A percentile compares a stretch with the other conserved stretches of the same genome.
phyloP scores from a whole-genome alignment of 1,140 invertebrate species.

The Bombus huntii region DNA sequence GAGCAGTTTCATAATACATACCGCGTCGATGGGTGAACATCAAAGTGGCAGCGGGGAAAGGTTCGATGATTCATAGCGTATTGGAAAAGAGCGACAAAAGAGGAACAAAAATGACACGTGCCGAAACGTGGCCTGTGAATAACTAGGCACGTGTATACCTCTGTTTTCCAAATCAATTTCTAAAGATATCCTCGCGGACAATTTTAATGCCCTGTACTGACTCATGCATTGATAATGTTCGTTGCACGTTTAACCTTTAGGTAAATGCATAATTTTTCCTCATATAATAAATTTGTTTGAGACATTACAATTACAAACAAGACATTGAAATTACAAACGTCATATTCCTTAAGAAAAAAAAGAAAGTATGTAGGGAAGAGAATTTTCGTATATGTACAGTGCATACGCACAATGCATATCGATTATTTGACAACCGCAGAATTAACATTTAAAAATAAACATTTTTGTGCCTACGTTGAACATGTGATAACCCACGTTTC shows the following conservation, averaged over 20 bases:
- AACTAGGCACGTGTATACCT: slow-evolving; percentile 4
- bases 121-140: slow-evolving; percentile 28
- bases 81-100: background rate
- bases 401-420: too few species aligned
- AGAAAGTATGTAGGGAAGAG: too few species aligned
- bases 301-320: too few species aligned
- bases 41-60: background rate
- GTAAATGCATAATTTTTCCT: too few species aligned
- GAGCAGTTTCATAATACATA: background rate
- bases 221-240: background rate
- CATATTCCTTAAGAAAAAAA: too few species aligned
- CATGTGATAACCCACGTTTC: too few species aligned
- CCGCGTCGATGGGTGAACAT: background rate
- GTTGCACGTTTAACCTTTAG: background rate
- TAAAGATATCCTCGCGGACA: too few species aligned
- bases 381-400: too few species aligned
- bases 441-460: too few species aligned
- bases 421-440: too few species aligned
- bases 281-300: too few species aligned
- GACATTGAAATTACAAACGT: background rate
- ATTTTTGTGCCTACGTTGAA: too few species aligned
- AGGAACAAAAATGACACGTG: slow-evolving; percentile 24
- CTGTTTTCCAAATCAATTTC: slow-evolving; percentile 18
- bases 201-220: background rate
- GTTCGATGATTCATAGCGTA: slow-evolving; percentile 30